Conservation (phyloP, 2,888 invertebrate genomes). For the Andrena bucephala region DNA sequence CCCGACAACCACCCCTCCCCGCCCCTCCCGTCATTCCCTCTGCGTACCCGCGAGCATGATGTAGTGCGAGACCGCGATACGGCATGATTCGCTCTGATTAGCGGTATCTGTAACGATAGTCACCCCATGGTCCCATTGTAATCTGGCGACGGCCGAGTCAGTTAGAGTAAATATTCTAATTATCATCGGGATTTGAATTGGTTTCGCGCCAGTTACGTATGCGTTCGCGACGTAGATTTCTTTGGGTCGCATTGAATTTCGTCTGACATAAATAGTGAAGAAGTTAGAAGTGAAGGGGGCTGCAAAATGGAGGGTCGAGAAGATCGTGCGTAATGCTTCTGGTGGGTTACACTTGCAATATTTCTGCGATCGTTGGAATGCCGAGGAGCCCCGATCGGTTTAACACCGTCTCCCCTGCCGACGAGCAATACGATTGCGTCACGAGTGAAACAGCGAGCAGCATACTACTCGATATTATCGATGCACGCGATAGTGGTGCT, state of each 20-base stretch:
- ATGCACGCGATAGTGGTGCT: not conserved
- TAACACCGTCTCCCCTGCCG: no score
- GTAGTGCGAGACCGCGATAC: conserved; percentile 79
- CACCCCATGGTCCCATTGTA: conserved; percentile 77
- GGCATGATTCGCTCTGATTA: conserved; percentile 84
- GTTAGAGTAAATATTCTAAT: conserved; percentile 54
- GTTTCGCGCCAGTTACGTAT: not conserved
- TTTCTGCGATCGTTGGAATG: no score
- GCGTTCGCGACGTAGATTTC: not conserved
- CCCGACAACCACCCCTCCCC: conserved; percentile 31
- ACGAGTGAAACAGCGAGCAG: not conserved
- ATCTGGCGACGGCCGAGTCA: conserved; percentile 67
- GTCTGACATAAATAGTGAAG: no score
- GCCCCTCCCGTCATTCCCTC: conserved; percentile 15
- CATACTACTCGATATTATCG: conserved; percentile 26
- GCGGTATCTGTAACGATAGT: conserved; percentile 83
- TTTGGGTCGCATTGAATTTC: no score
- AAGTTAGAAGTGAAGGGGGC: no score
- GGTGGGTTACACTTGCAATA: no score
- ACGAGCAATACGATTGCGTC: conserved; percentile 2
- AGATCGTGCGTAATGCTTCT: no score
- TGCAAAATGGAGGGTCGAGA: no score
- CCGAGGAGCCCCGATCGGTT: no score
- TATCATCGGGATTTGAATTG: conserved; percentile 11
- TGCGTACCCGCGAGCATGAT: conserved; percentile 72